These are phyloP conservation scores for Eupithecia centaureata DNA, from an alignment of 2,888 invertebrate genomes.

Conservation along the genomic window DNA sequence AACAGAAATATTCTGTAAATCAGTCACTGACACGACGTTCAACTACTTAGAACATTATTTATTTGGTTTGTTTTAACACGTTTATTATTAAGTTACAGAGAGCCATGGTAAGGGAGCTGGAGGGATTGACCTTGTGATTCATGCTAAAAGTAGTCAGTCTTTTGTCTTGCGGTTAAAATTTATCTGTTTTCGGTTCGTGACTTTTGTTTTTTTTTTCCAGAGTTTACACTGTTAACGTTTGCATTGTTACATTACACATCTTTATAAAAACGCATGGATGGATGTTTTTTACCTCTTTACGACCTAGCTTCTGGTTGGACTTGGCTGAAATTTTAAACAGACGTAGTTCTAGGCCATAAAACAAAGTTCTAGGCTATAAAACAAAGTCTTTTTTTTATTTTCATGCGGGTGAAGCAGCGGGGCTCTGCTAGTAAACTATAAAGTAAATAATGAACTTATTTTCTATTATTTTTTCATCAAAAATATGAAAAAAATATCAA, in stretches of 20 bases:
- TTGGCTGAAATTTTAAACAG: no score
- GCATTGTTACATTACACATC: neutral
- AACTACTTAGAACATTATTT: conserved; percentile 39
- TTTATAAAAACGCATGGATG: no score
- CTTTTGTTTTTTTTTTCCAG: conserved; percentile 4
- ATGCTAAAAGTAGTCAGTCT: conserved; percentile 20
- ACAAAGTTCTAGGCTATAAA: no score
- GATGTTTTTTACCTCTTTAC: no score
- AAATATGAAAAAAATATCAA: no score
- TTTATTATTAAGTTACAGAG: conserved; percentile 31
- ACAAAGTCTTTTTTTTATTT: no score
- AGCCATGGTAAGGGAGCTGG: conserved; percentile 27
- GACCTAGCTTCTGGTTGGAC: no score
- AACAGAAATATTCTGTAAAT: conserved; percentile 45
- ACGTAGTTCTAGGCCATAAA: no score
- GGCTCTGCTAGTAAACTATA: no score
- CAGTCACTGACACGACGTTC: conserved; percentile 37
- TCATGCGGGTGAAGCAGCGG: no score
- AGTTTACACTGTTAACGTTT: neutral
- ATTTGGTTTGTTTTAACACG: conserved; percentile 37
- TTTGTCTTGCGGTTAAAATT: conserved; percentile 24
- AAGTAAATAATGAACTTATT: no score
- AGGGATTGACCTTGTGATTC: conserved; percentile 31
- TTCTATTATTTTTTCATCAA: no score
- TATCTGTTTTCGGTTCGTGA: conserved; percentile 7